Conservation (phyloP, 2,888 invertebrate genomes). For the Thecocarcelia acutangulata region DNA sequence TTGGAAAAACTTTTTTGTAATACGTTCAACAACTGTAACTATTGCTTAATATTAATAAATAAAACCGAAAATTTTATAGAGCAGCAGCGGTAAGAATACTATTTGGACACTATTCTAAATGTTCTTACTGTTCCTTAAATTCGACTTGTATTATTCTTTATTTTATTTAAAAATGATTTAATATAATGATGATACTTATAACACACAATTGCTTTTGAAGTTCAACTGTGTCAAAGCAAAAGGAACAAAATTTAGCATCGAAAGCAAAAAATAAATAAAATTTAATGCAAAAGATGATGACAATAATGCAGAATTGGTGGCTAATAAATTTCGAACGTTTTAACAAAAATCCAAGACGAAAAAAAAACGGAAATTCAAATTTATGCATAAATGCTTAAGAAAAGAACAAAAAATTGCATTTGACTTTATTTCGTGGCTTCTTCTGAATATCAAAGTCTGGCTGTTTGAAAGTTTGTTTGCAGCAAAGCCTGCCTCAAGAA, state of each 20-base stretch:
- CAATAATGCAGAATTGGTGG: constrained; percentile 57
- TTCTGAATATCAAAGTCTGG: constrained; percentile 41
- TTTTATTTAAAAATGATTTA: constrained; percentile 47
- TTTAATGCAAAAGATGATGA: constrained; percentile 58
- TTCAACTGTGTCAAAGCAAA: constrained; percentile 43
- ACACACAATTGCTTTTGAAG: constrained; percentile 52
- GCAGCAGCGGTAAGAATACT: too few species aligned
- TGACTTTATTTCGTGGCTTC: constrained; percentile 54
- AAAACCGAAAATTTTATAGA: too few species aligned
- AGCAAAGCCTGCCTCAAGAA: constrained; percentile 33
- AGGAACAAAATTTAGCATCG: not conserved
- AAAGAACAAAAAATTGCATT: constrained; percentile 42
- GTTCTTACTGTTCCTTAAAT: not conserved
- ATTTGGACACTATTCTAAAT: too few species aligned
- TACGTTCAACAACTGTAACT: too few species aligned
- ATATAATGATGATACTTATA: constrained; percentile 59
- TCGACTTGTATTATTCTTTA: not conserved
- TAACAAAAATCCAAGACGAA: constrained; percentile 14
- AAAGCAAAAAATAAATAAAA: constrained; percentile 16
- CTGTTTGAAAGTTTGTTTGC: constrained; percentile 1
- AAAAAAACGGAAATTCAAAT: constrained; percentile 55
- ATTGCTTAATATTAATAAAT: too few species aligned
- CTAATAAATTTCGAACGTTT: constrained; percentile 55
- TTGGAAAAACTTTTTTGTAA: too few species aligned
- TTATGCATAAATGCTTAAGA: constrained; percentile 65